Evolutionary conservation across 2,797 vertebrate species (phyloP), one percentile per base, ranked within the genome.

Genomic region (Chrosomus eos): DNA sequence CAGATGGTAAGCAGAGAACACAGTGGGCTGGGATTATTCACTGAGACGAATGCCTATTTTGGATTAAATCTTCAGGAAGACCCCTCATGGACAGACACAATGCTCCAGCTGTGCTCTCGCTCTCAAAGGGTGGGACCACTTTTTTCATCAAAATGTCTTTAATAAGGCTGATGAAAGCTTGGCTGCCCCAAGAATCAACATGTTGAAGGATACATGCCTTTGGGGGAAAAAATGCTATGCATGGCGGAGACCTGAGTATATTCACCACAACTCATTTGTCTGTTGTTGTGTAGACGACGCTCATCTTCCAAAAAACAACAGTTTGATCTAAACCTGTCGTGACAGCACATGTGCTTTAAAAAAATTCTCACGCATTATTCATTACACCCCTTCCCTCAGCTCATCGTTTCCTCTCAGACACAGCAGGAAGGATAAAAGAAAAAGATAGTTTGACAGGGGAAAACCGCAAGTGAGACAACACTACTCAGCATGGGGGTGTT

Each of bases 1-100:
- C 80, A 73, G 83, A 85, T 87, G 80, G 58, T 67, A 81, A 71
- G 78, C 84, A 80, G 23, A 80, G 40, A 86, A 68, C 80, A 87
- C 78, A 26, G 33, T 79, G 78, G 66, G 72, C 82, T 62, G 33
- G 38, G 84, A 18, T 88, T 77, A 90, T 86, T 87, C 28, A 45
- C 77, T 38, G 70, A 84, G 79, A 85, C 83, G 26, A 76, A 75
- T 38, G 60, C 55, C 83, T 86, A 85, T 85, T 76, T 86, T 71
- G 60, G 67, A 82, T 74, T 74, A 87, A 88, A 88, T 88, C 81
- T 86, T 76, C 81, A 89, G 88, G 79, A 88, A 89, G 85, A 90
- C 88, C 89, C 89, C 88, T 88, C 79, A 82, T 83, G 80, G 85
- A 82, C 66, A 48, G 28, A 79, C 67, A 90, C 88, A 90, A 89